Percentiles rank a stretch among this genome's conserved stretches.
Evolutionary conservation across 2,113 vertebrate genomes (phyloP).

Genomic region (Salvator merianae): DNA sequence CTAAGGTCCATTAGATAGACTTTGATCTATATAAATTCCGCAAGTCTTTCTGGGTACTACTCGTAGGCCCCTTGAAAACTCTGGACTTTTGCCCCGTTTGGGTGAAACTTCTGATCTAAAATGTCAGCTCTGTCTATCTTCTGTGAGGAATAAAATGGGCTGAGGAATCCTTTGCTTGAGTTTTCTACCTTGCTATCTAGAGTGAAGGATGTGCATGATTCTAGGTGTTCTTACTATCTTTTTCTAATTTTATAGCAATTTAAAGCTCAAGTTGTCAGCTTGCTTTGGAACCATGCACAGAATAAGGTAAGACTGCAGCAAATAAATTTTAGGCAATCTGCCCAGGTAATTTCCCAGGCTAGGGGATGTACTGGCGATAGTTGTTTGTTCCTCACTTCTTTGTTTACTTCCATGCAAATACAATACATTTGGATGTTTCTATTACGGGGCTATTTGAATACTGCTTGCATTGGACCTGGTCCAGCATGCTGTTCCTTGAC

Average conservation of each 20-base stretch:
- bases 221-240: background rate
- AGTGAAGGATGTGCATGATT: background rate
- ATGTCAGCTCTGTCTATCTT: background rate
- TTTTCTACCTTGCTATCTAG: background rate
- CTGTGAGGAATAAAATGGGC: background rate
- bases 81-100: background rate
- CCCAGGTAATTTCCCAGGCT: background rate
- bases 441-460: background rate
- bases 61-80: background rate
- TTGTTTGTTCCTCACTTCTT: background rate
- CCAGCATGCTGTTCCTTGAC: background rate
- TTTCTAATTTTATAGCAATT: constrained; percentile 80
- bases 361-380: background rate
- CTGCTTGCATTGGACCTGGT: background rate
- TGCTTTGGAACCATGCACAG: constrained; percentile 88
- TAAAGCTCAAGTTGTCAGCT: constrained; percentile 83
- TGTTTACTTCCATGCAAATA: background rate
- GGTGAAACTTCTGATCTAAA: background rate
- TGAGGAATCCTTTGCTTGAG: background rate
- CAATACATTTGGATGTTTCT: background rate
- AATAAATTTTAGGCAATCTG: background rate
- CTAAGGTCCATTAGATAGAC: background rate
- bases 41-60: background rate
- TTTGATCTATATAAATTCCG: constrained; percentile 8
- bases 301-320: constrained; percentile 70